phyloP scores from a whole-genome alignment of 2,888 invertebrate species.

The Abrostola tripartita region DNA sequence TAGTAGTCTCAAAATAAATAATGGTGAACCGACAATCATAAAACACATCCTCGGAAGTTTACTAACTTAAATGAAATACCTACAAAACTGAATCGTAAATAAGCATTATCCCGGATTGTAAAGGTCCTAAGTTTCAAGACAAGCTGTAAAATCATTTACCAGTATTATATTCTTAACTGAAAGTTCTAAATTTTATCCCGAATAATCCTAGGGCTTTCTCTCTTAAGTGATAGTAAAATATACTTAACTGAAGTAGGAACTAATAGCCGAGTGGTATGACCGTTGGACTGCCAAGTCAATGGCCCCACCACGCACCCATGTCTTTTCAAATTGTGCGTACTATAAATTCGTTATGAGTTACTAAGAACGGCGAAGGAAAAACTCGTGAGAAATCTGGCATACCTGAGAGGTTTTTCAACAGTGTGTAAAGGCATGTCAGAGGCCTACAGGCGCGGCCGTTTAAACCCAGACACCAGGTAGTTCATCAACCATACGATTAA shows the following conservation, averaged over 20 bases:
- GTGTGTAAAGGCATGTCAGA: no score
- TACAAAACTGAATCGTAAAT: constrained; percentile 51
- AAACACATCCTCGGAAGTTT: constrained; percentile 32
- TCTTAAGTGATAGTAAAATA: constrained; percentile 19
- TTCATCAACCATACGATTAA: no score
- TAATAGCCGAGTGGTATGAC: no score
- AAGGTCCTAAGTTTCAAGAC: constrained; percentile 36
- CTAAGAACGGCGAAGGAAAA: no score
- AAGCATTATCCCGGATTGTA: constrained; percentile 54
- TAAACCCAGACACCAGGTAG: no score
- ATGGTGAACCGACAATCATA: constrained; percentile 13
- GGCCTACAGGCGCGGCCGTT: no score
- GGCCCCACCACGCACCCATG: no score
- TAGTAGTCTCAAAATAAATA: neutral
- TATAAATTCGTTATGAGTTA: no score
- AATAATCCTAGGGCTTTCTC: constrained; percentile 38
- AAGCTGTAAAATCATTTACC: constrained; percentile 50
- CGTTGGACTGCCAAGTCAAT: no score
- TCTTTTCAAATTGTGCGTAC: no score
- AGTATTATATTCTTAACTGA: constrained; percentile 41
- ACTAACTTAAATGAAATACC: constrained; percentile 40
- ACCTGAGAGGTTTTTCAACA: no score
- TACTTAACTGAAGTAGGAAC: neutral
- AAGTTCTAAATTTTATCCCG: constrained; percentile 34
- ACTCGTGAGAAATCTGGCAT: no score